Evolutionary conservation across 2,113 vertebrate genomes (phyloP).

Genomic region (Coryphaenoides rupestris): DNA sequence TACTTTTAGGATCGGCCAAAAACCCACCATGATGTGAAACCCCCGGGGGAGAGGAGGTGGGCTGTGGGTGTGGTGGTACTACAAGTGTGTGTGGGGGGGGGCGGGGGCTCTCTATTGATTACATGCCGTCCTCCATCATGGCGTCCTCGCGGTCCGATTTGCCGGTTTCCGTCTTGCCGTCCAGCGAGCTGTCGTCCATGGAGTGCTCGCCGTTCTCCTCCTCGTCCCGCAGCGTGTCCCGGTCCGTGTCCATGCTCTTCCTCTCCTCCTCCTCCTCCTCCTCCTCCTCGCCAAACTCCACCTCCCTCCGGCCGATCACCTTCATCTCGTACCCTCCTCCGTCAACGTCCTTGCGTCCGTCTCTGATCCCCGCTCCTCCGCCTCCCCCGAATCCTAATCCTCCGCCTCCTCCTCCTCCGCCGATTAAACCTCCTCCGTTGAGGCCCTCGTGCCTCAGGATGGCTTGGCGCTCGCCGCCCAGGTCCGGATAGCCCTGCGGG

Average conservation of each 20-base stretch:
- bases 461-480: conserved; percentile 90
- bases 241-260: conserved; percentile 99
- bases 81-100: conserved; percentile 47
- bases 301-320: conserved; percentile 81
- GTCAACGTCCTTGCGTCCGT: conserved; percentile 75
- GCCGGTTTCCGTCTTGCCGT: conserved; percentile 99
- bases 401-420: conserved; percentile 83
- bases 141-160: conserved; percentile 99
- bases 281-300: conserved; percentile 87
- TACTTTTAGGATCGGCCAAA: conserved; percentile 81
- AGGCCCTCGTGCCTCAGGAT: conserved; percentile 83
- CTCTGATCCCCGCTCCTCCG: conserved; percentile 84
- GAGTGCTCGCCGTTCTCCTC: conserved; percentile 97
- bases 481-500: conserved; percentile 93
- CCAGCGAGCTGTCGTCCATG: conserved; percentile 98
- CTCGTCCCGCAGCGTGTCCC: conserved; percentile 95
- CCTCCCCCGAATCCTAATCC: conserved; percentile 60
- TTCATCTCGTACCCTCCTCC: conserved; percentile 80
- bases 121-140: conserved; percentile 92
- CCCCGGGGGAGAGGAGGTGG: too few relatives aligned
- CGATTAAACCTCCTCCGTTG: conserved; percentile 54
- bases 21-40: conserved; percentile 28
- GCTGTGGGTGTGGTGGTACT: conserved; percentile 26
- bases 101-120: conserved; percentile 82
- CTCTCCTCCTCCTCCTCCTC: conserved; percentile 97